Percentiles rank a stretch among this genome's conserved stretches.
phyloP scores from a whole-genome alignment of 2,797 vertebrate genomes.

The Peromyscus attwateri region DNA sequence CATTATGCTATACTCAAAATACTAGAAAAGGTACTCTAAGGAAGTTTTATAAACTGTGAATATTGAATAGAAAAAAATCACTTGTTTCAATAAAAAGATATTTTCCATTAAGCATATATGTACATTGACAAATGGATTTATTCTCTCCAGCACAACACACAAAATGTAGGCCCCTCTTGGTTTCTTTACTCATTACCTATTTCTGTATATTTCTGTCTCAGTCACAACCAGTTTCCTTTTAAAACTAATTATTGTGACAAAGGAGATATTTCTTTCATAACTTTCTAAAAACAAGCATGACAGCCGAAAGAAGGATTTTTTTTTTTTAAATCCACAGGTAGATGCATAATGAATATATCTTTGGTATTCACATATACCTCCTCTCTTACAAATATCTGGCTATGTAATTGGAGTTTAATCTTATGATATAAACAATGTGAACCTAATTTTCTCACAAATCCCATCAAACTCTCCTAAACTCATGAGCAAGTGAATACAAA shows the following conservation, averaged over 20 bases:
- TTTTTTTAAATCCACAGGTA: no score
- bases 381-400: background rate
- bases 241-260: background rate
- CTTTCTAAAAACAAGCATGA: background rate
- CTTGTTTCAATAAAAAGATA: conserved; percentile 41
- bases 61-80: conserved; percentile 13
- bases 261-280: background rate
- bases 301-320: background rate
- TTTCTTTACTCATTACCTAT: background rate
- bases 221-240: background rate
- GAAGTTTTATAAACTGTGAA: background rate
- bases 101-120: background rate
- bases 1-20: background rate
- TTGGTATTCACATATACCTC: background rate
- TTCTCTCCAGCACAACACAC: background rate
- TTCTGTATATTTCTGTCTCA: background rate
- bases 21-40: background rate
- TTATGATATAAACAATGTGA: background rate
- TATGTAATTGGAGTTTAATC: background rate
- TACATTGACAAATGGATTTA: conserved; percentile 3
- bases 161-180: background rate
- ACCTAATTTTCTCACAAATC: background rate
- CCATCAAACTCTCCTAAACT: background rate
- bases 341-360: accelerated
- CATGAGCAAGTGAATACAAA: background rate